Base-by-base conservation (phyloP, 2,888 invertebrate genomes). In the Himalopsyche tibetana region DNA sequence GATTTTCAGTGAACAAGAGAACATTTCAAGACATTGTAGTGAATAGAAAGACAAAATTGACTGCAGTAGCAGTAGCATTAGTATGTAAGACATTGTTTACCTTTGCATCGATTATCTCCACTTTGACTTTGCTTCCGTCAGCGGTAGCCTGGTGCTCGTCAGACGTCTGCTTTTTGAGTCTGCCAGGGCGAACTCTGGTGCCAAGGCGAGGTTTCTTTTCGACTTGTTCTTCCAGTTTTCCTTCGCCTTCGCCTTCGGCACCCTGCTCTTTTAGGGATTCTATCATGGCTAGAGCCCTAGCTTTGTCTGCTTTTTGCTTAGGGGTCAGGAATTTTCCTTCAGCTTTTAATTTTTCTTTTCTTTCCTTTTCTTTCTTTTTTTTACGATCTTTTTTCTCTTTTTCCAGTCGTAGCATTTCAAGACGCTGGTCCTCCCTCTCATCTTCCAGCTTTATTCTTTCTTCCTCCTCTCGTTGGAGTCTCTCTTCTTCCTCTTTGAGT, bases 281-380 rank as follows among this genome's bases (percentile, higher is more conserved):
- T 88, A 99, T 92, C 94, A 98, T 95, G 86, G 97, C 97, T 91
- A 97, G 97, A 9, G 98, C 98, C 89, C 98, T 94, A 0, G 97
- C 96, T 88, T 96, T 95, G 89, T 98, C 98, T 89, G 97, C 97
- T 91, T 98, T 98, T 91, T 99, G 98, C 91, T 98, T 98, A 0
- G 97, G 96, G 3, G 98, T 98, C 86, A 99, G 92, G 55, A 98
- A 93, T 92, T 98, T 99, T 4, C 99, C 99, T 92, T 99, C 99
- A n/a, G 97, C 97, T 91, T 99, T 99, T 89, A 98, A 93, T 90
- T 98, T 94, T 90, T 98, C 98, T 91, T 97, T 98, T 82, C 97
- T 94, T 90, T 98, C 98, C 90, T 98, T 98, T 92, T 98, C 98
- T 90, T 97, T 97, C 90, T 96, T 96, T 91, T 98, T 99, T 91